Evolutionary conservation across 2,888 invertebrate species (phyloP), one percentile per base, ranked within the genome.

Genomic region (Azorinus chamasolen): DNA sequence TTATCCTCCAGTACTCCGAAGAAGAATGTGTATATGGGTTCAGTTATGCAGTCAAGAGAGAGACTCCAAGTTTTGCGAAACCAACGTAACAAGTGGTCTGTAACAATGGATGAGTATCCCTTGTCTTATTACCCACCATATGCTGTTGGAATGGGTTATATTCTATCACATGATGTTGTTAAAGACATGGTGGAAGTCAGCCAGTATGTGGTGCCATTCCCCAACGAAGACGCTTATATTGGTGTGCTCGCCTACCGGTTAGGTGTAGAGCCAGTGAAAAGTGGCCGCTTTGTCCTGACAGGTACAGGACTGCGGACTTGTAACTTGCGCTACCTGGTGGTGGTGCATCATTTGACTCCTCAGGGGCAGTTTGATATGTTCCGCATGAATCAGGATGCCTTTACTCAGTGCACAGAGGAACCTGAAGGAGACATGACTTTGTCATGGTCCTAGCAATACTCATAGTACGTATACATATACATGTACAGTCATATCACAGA

Each of bases 181-280:
- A 32, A 73, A 16, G 75, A 73, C 55, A 62, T 92, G 22, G 79
- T 89, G 10, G 63, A 84, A n/a, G 72, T 80, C 20, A 86, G 89
- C 61, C 50, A 54, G n/a, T 84, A 81, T 61, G 68, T 89, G 12
- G 57, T 57, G 57, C 87, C 89, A 1, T 90, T 93, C 75, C 88
- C 92, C 4, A 91, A 90, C 64, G 92, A 93, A 75, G 93, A 93
- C 79, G 93, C 92, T 5, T 93, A 88, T 74, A 75, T 92, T 2
- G 93, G 93, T 1, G 84, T 91, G 10, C 76, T 93, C 24, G 77
- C 90, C 14, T 70, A 88, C 25, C 62, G 72, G 8, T 55, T 89
- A n/a, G 87, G 87, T 1, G 74, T 92, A 10, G 48, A 75, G 6
- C 91, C 92, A 2, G 63, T 83, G 1, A 68, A 85, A 61, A 92